Evolutionary conservation across 2,888 invertebrate genomes (phyloP), one percentile per base, ranked within the genome.

Genomic region (Lymantria dispar): DNA sequence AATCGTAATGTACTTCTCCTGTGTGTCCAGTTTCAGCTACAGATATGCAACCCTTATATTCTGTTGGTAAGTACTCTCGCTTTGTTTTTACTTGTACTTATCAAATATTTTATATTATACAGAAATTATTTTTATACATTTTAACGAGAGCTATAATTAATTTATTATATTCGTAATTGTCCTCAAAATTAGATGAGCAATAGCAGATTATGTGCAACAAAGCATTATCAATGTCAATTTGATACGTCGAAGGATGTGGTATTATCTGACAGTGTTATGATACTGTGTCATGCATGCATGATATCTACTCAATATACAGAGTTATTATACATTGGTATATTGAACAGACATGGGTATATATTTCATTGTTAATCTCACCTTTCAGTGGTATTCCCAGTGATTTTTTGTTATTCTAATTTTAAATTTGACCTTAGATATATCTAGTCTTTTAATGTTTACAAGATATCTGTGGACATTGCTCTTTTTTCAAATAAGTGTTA

Each of bases 21-120:
- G 38, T 9, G 13, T 43, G 29, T 15, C 9, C 33, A 43, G 8
- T 40, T 44, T 12, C 31, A 42, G 8, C 49, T 33, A 30, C 3
- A 46, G 55, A 43, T 14, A 71, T 71, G 71, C 71, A 71, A 62
- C 72, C 71, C 9, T 39, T 71, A 36, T 70, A 64, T 62, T 68
- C 70, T 50, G 71, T 71, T 52, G 71, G 72, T 71, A 50, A 68
- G 71, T 59, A 10, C 1, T 3, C 15, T 22, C 22, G 22, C 22
- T 5, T 11, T 9, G 14, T 42, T 42, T n/a, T 42, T 22, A 42
- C 29, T 3, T 29, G 33, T 9, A 40, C 3, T 15, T 38, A 38
- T n/a, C 2, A 38, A 38, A 12, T 29, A 33, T 8, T 42, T 42
- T 29, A 29, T 42, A 40, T 8, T 33, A 10, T 33, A 33, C 8